Evolutionary conservation across 2,797 vertebrate genomes (phyloP).

Genomic region (Yasuhikotakia modesta): DNA sequence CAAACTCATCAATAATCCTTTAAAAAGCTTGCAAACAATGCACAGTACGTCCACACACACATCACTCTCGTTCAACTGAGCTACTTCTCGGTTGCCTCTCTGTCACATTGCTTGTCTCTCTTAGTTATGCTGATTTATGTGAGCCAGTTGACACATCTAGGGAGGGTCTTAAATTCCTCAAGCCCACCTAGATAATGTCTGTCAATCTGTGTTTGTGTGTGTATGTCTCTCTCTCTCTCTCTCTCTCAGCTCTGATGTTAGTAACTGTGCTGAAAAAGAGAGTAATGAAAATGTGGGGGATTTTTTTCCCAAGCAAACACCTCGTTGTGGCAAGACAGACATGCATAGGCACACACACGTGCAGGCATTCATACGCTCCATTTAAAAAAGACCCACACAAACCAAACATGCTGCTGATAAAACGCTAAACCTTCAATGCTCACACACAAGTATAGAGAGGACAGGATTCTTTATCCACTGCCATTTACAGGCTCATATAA

Average conservation of each 20-base stretch:
- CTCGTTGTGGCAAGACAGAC: conserved; percentile 18
- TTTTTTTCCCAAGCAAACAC: conserved; percentile 39
- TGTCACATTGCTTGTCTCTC: background rate
- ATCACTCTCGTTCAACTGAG: conserved; percentile 14
- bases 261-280: conserved; percentile 4
- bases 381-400: conserved; percentile 28
- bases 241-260: conserved; percentile 10
- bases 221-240: too few species aligned
- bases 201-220: conserved; percentile 27
- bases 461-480: conserved; percentile 15
- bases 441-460: conserved; percentile 6
- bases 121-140: background rate
- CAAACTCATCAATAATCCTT: conserved; percentile 26
- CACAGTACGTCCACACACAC: background rate
- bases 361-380: conserved; percentile 20
- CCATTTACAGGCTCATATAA: conserved; percentile 26
- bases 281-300: conserved; percentile 44
- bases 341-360: conserved; percentile 35
- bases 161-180: background rate
- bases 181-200: conserved; percentile 10
- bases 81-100: background rate
- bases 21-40: background rate
- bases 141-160: background rate
- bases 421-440: conserved; percentile 15
- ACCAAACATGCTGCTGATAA: conserved; percentile 32